A percentile compares a stretch with the other conserved stretches of the same genome.
These are phyloP conservation scores for Stratiolaelaps scimitus DNA, from an alignment of 1,140 invertebrate genomes.

Conservation along the genomic window DNA sequence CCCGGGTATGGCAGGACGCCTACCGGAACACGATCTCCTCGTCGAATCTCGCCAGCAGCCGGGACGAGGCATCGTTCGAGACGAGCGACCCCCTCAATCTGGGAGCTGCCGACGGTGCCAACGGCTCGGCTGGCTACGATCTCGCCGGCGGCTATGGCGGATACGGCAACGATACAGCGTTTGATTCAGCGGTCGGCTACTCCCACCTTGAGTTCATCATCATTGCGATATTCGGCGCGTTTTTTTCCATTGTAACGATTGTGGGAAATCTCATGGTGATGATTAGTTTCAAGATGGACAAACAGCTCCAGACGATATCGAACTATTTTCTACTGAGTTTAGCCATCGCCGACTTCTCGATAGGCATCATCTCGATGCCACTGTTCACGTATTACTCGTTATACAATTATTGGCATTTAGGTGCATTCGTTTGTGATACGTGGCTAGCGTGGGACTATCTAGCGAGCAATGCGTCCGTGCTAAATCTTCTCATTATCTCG, in stretches of 20 bases:
- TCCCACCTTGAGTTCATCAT: neutral
- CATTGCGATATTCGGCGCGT: conserved; percentile 7
- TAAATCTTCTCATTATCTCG: conserved; percentile 44
- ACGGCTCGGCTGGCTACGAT: neutral
- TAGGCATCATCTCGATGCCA: conserved; percentile 40
- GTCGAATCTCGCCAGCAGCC: conserved; percentile 7
- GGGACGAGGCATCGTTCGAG: conserved; percentile 9
- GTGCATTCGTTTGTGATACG: conserved; percentile 41
- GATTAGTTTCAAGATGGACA: conserved; percentile 47
- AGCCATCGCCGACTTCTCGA: conserved; percentile 43
- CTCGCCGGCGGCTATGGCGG: neutral
- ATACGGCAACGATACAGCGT: neutral
- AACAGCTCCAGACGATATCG: conserved; percentile 48
- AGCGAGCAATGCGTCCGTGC: conserved; percentile 44
- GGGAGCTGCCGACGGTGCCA: neutral
- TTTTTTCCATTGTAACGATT: conserved; percentile 38
- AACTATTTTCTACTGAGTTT: conserved; percentile 48
- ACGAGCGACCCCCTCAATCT: conserved; percentile 4
- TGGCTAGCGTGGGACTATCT: conserved; percentile 45
- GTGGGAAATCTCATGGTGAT: conserved; percentile 48
- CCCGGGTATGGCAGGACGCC: conserved; percentile 17
- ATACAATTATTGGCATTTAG: conserved; percentile 40
- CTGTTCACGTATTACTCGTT: conserved; percentile 37
- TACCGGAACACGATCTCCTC: conserved; percentile 10
- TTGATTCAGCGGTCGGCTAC: neutral